Conservation (phyloP, 2,113 vertebrate genomes). For the Sula dactylatra region DNA sequence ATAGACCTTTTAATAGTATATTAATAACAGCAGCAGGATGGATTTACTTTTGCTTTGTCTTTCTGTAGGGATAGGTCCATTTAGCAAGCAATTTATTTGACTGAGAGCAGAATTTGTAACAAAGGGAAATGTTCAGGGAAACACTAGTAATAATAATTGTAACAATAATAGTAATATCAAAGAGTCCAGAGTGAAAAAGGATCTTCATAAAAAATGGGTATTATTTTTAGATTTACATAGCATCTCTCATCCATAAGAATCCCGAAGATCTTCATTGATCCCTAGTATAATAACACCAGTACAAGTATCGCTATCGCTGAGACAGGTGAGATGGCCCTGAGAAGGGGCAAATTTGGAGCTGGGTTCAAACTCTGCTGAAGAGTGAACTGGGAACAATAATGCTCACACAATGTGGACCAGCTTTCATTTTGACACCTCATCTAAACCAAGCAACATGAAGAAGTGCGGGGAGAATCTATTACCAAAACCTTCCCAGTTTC, state of each 20-base stretch:
- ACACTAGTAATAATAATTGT: neutral
- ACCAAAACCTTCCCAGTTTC: neutral
- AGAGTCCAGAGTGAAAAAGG: neutral
- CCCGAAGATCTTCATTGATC: neutral
- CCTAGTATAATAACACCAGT: neutral
- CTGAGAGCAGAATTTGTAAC: neutral
- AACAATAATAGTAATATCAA: neutral
- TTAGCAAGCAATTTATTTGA: conserved; percentile 35
- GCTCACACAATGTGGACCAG: neutral
- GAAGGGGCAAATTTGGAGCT: neutral
- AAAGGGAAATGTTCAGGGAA: neutral
- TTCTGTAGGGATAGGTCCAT: neutral
- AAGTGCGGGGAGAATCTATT: neutral
- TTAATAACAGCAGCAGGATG: neutral
- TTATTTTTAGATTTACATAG: neutral
- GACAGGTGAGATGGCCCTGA: fast-evolving
- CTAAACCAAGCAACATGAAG: neutral
- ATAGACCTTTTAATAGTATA: conserved; percentile 22
- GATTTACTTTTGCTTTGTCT: conserved; percentile 11
- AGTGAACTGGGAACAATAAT: neutral
- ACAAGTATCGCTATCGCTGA: neutral
- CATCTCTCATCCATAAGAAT: neutral
- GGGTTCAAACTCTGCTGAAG: neutral
- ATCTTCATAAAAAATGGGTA: neutral
- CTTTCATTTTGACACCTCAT: conserved; percentile 20